These are phyloP conservation scores for Mythimna impura DNA, from an alignment of 2,888 invertebrate species.

Conservation along the genomic window DNA sequence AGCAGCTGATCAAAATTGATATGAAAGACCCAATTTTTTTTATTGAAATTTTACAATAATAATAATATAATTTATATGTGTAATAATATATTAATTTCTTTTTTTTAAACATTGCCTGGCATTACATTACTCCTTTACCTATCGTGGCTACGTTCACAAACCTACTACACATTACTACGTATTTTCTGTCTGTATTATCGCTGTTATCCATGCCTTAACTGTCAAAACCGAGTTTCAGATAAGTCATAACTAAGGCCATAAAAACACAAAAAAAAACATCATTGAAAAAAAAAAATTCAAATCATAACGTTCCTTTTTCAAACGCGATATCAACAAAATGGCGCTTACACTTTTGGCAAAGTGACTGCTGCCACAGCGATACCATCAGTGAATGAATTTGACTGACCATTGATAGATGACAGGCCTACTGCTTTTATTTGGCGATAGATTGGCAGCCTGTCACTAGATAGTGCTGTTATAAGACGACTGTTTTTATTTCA, in stretches of 20 bases:
- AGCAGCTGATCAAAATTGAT: too few species aligned
- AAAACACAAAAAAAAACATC: neutral
- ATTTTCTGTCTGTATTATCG: too few species aligned
- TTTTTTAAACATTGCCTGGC: too few species aligned
- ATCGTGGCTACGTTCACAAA: too few species aligned
- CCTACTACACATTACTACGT: too few species aligned
- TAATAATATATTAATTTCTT: too few species aligned
- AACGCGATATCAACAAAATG: conserved; percentile 9
- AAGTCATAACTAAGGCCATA: neutral
- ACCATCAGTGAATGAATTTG: conserved; percentile 32
- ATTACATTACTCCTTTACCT: too few species aligned
- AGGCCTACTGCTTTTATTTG: conserved; percentile 20
- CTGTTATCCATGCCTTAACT: neutral
- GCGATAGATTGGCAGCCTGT: conserved; percentile 36
- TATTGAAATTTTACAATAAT: too few species aligned
- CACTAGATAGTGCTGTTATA: conserved; percentile 3
- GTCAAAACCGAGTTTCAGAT: neutral
- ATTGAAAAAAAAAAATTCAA: neutral
- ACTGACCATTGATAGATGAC: conserved; percentile 31
- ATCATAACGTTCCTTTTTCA: conserved; percentile 1
- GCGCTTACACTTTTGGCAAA: conserved; percentile 11
- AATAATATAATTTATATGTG: too few species aligned
- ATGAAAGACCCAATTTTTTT: too few species aligned
- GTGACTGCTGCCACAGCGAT: conserved; percentile 20
- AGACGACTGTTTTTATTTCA: neutral